Percentiles rank a stretch among this genome's conserved stretches.
Evolutionary conservation across 92 coral and sea anemone genomes (phyloP).

Genomic region (Paramuricea clavata): DNA sequence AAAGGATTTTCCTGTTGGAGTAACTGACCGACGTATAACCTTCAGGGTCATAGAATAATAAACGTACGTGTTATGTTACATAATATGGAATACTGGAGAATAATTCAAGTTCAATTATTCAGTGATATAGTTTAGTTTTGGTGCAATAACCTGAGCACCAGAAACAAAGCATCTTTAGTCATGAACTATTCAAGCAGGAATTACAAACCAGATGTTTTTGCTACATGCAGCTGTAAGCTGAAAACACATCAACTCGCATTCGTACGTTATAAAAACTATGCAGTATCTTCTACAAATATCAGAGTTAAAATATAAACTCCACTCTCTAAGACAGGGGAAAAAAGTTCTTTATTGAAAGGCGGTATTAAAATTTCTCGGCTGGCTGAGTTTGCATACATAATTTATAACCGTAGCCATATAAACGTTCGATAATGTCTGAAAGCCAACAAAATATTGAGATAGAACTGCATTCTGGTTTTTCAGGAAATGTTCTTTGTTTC

Average conservation of each 20-base stretch:
- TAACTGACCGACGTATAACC: not conserved
- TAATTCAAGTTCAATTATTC: not conserved
- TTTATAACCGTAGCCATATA: slow-evolving; percentile 28
- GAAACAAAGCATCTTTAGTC: not conserved
- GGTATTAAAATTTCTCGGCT: slow-evolving; percentile 16
- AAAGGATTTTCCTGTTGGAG: not conserved
- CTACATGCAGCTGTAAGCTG: not conserved
- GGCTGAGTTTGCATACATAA: slow-evolving; percentile 43
- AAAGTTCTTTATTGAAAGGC: not conserved
- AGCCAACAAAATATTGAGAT: not conserved
- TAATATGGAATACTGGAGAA: not conserved
- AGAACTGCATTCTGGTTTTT: not conserved
- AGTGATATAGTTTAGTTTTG: not conserved
- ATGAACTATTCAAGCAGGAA: not conserved
- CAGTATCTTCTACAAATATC: not conserved
- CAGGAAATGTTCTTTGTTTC: not conserved
- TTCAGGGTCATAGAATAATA: not conserved
- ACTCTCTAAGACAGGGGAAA: not conserved
- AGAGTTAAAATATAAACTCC: not conserved
- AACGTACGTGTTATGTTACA: not conserved
- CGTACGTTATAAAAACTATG: not conserved
- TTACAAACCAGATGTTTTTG: not conserved
- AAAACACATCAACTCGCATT: not conserved
- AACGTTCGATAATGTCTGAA: not conserved
- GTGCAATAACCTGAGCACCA: not conserved